Evolutionary conservation across 2,888 invertebrate genomes (phyloP), one percentile per base, ranked within the genome.

Genomic region (Lasioglossum marginatum): DNA sequence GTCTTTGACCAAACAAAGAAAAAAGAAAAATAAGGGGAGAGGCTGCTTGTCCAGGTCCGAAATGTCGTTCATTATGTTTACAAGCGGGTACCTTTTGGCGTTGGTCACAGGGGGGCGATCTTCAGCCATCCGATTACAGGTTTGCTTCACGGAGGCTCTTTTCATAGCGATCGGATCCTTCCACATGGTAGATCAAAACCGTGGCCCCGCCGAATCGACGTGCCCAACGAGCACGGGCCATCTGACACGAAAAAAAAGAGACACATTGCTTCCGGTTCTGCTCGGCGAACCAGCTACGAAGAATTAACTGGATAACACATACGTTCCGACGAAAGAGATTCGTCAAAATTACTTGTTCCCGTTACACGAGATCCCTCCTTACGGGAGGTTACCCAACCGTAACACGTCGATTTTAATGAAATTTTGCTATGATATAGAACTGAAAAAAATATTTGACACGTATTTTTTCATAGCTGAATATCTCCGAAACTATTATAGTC

Each of bases 141-240:
- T 78, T 85, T 78, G 88, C 84, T 82, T 80, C 82, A 63, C n/a
- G 73, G 52, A 40, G 60, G 82, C 77, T 72, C 75, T 81, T 82
- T 83, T 73, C 79, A 84, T 86, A 81, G 80, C 82, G 86, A 87
- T 83, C 87, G 80, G 81, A 87, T 87, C 78, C 83, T 92, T 92
- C 91, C 91, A 75, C 88, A 83, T 89, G 92, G 89, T 40, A 82
- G 90, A 90, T 92, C 92, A 92, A 92, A 93, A 92, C 85, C 87
- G 68, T 74, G 66, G 63, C 79, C 76, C 77, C 78, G 86, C 82
- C 85, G 85, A 91, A 91, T 90, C 87, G 87, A 79, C 81, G 45
- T 81, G 66, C 78, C 74, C 78, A 79, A 81, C 88, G 87, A 87
- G 80, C 82, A 92, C 90, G 89, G 87, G 73, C 87, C 88, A 92